phyloP scores from a whole-genome alignment of 1,140 invertebrate species.

The Zaprionus lachaisei region DNA sequence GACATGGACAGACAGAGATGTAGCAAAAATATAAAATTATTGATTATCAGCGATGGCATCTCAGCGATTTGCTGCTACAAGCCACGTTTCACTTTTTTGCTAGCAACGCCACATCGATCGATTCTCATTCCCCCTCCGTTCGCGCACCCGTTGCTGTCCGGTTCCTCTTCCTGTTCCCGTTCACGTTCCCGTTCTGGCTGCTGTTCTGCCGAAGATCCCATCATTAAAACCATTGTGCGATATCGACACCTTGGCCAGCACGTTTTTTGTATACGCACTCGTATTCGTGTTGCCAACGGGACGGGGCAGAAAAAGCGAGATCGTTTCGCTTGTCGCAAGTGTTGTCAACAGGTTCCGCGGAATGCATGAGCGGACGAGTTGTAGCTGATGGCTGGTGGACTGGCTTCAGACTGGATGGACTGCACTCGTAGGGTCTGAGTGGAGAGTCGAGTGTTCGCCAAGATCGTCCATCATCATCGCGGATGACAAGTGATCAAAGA shows the following conservation, averaged over 20 bases:
- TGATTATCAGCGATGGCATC: slow-evolving; percentile 80
- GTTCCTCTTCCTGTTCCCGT: slow-evolving; percentile 4
- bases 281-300: slow-evolving; percentile 23
- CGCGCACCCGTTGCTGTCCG: neutral
- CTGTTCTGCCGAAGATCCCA: slow-evolving; percentile 60
- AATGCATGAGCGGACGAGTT: slow-evolving; percentile 44
- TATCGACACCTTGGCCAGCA: slow-evolving; percentile 76
- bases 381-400: slow-evolving; percentile 11
- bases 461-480: slow-evolving; percentile 76
- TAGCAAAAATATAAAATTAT: slow-evolving; percentile 81
- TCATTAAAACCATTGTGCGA: slow-evolving; percentile 83
- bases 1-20: slow-evolving; percentile 39
- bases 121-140: slow-evolving; percentile 6
- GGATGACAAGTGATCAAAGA: slow-evolving; percentile 81
- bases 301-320: slow-evolving; percentile 69
- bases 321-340: slow-evolving; percentile 82
- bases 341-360: slow-evolving; percentile 79
- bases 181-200: slow-evolving; percentile 6
- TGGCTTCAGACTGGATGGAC: slow-evolving; percentile 10
- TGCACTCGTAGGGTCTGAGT: neutral
- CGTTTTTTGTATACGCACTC: slow-evolving; percentile 37
- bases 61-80: slow-evolving; percentile 72
- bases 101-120: slow-evolving; percentile 6
- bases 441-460: slow-evolving; percentile 1
- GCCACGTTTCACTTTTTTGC: slow-evolving; percentile 58